A percentile compares a stretch with the other conserved stretches of the same genome.
These are phyloP conservation scores for Cecropterus lyciades DNA, from an alignment of 1,140 invertebrate species.

Conservation along the genomic window DNA sequence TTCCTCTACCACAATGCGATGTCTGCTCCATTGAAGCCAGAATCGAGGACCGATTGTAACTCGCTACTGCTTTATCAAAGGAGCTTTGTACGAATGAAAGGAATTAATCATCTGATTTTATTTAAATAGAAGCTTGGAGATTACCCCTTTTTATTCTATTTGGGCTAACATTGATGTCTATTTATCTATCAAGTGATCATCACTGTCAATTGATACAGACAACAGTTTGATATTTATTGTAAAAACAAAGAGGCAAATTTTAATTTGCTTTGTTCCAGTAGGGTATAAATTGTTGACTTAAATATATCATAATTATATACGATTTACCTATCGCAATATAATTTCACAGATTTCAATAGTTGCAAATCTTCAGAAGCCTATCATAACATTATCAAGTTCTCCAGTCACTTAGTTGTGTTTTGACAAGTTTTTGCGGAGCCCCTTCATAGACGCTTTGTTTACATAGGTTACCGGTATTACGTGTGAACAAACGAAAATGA, in stretches of 20 bases:
- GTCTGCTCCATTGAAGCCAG: slow-evolving; percentile 15
- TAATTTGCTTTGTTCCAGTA: too few species aligned
- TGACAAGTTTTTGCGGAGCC: slow-evolving; percentile 37
- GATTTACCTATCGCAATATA: too few species aligned
- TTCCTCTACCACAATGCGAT: slow-evolving; percentile 27
- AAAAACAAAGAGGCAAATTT: too few species aligned
- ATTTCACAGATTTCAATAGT: not conserved
- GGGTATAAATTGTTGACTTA: too few species aligned
- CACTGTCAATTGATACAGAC: not conserved
- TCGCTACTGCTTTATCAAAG: slow-evolving; percentile 26
- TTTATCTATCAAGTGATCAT: slow-evolving; percentile 12
- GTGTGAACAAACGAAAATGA: slow-evolving; percentile 1
- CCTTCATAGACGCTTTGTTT: slow-evolving; percentile 39
- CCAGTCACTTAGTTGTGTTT: slow-evolving; percentile 19
- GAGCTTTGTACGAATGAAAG: slow-evolving; percentile 25
- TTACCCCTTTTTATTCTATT: slow-evolving; percentile 2
- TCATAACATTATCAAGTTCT: not conserved
- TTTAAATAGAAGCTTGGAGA: slow-evolving; percentile 24
- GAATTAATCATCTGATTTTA: slow-evolving; percentile 25
- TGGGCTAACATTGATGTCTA: not conserved
- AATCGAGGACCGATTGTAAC: slow-evolving; percentile 16
- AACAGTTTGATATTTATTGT: too few species aligned
- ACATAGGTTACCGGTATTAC: slow-evolving; percentile 31
- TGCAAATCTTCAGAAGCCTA: not conserved
- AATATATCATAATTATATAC: too few species aligned